phyloP scores from a whole-genome alignment of 1,140 invertebrate genomes.

The Scaptodrosophila lebanonensis region DNA sequence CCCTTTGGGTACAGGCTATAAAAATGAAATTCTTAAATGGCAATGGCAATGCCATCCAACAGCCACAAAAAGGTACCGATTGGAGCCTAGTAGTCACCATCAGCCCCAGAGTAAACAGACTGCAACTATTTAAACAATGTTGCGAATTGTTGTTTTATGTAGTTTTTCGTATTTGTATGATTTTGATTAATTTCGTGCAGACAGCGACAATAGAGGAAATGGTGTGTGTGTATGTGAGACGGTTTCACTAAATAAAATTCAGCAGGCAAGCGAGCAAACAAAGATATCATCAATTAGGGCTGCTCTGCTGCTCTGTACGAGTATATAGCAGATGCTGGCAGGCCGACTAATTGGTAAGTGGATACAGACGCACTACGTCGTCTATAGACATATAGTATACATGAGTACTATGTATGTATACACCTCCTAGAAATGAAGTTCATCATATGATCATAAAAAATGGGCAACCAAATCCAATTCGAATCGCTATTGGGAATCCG shows the following conservation, averaged over 20 bases:
- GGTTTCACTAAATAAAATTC: constrained; percentile 29
- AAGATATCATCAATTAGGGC: constrained; percentile 14
- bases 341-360: constrained; percentile 47
- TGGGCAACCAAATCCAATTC: constrained; percentile 1
- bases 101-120: constrained; percentile 12
- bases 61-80: constrained; percentile 38
- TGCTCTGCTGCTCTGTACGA: background rate
- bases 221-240: constrained; percentile 30
- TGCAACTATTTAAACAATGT: constrained; percentile 33
- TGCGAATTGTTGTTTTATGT: constrained; percentile 9
- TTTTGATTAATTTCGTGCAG: constrained; percentile 62
- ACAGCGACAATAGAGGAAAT: constrained; percentile 68
- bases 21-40: too few species aligned
- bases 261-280: background rate
- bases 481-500: constrained; percentile 3
- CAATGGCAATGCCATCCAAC: too few species aligned
- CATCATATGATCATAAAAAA: constrained; percentile 11
- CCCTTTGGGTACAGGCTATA: too few species aligned
- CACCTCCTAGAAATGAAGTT: background rate
- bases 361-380: constrained; percentile 21
- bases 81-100: too few species aligned
- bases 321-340: too few species aligned
- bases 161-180: background rate
- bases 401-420: too few species aligned
- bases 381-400: too few species aligned